Base-by-base conservation (phyloP, 2,797 vertebrate genomes). In the Dromococcyx pavoninus region DNA sequence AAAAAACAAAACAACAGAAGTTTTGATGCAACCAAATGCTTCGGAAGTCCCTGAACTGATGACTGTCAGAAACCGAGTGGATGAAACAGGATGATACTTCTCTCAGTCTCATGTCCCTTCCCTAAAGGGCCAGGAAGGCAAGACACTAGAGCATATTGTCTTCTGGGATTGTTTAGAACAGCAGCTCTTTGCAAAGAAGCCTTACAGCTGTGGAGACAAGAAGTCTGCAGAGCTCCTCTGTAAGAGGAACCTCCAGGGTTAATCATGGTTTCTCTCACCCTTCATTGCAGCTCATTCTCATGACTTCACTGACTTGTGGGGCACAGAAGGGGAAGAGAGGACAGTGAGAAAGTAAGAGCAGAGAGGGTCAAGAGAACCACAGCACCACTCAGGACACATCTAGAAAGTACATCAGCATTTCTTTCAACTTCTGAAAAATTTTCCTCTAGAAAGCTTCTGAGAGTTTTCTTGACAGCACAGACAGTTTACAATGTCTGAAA, bases 171-270 rank as follows among this genome's bases (percentile, higher is more conserved):
- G 75, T 67, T 33, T 60, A 64, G 74, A 35, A 37, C 2, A 48
- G 89, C 72, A 57, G 57, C 41, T 67, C 78, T 61, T 33, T 39
- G 82, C 91, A 74, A 44, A 67, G 75, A 28, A 86, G 61, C 35
- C 71, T 41, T 32, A 50, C 32, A 71, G 64, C 39, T 35, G 51
- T 8, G 65, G 91, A 94, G 95, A 93, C 88, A 1, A 86, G 48
- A 74, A 91, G 91, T 92, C 95, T 95, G 86, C 15, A 0, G 0
- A 53, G 65, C 41, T 71, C 25, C 51, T 11, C 53, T 14, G 3
- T 11, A 89, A 92, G 84, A 94, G 93, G 91, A 96, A 92, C 79
- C 53, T 80, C 62, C 57, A 72, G 35, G 48, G 83, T 96, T 94
- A 95, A 95, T 77, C 18, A 11, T 2, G 21, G 43, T 48, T 91